Evolutionary conservation across 1,140 invertebrate genomes (phyloP).

Genomic region (Tetramorium parvispinum): DNA sequence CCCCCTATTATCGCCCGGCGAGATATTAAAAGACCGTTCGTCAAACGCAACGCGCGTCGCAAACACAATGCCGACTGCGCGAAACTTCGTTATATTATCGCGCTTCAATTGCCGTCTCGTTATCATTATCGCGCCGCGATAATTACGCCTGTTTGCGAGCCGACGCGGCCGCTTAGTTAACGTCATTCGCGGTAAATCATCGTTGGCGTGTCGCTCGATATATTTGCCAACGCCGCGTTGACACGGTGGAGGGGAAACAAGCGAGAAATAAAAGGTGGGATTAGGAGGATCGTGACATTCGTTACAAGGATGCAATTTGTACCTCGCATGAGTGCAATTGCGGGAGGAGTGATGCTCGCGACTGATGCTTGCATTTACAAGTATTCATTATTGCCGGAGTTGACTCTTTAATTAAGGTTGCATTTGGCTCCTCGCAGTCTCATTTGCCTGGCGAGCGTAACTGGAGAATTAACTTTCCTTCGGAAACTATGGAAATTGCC

Average conservation of each 20-base stretch:
- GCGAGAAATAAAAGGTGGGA: background rate
- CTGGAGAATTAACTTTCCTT: constrained; percentile 32
- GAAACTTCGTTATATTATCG: constrained; percentile 37
- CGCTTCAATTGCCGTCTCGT: constrained; percentile 32
- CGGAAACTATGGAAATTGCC: background rate
- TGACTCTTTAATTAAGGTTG: constrained; percentile 47
- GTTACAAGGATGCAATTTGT: background rate
- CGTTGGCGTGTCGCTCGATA: constrained; percentile 28
- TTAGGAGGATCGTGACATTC: background rate
- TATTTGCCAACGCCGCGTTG: background rate
- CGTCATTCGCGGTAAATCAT: constrained; percentile 34
- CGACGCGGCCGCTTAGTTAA: constrained; percentile 24
- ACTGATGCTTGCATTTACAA: constrained; percentile 12
- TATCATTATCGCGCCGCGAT: constrained; percentile 24
- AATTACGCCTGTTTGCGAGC: constrained; percentile 20
- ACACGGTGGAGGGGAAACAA: background rate
- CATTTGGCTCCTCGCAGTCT: constrained; percentile 9
- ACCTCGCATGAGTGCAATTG: constrained; percentile 1
- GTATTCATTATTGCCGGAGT: constrained; percentile 51
- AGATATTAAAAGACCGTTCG: constrained; percentile 52
- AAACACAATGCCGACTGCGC: background rate
- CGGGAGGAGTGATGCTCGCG: background rate
- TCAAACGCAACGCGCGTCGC: constrained; percentile 12
- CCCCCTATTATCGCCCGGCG: background rate
- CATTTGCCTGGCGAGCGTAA: constrained; percentile 24